Evolutionary conservation across 2,888 invertebrate genomes (phyloP).

Genomic region (Thysanoteuthis rhombus): DNA sequence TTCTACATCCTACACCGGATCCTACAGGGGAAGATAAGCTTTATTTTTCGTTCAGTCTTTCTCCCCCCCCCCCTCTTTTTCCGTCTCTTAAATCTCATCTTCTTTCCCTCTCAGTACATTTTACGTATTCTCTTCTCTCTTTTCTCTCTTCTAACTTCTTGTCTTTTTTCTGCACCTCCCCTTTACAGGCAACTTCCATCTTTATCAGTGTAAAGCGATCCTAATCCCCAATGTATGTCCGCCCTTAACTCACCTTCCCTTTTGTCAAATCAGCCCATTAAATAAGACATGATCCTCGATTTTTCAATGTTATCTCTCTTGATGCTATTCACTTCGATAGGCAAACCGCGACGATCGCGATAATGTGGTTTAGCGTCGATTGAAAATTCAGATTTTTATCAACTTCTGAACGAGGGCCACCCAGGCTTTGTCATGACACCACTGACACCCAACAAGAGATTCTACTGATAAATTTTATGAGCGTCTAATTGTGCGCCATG

Average conservation of each 20-base stretch:
- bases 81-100: no score
- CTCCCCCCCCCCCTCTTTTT: no score
- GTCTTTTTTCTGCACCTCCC: background rate
- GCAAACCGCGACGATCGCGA: background rate
- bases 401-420: background rate
- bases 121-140: background rate
- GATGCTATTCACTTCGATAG: no score
- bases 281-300: background rate
- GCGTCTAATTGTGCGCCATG: background rate
- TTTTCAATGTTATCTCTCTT: background rate
- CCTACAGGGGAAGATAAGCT: no score
- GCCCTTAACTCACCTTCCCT: background rate
- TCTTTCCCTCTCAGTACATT: no score
- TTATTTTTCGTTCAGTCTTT: no score
- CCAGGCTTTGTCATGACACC: background rate
- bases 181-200: background rate
- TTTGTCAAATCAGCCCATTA: background rate
- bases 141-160: background rate
- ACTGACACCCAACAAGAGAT: background rate
- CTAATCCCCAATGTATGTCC: background rate
- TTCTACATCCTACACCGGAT: no score
- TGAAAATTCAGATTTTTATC: conserved; percentile 12
- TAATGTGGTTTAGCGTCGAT: background rate
- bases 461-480: background rate
- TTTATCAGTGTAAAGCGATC: background rate